These are phyloP conservation scores for Furnarius figulus DNA, from an alignment of 2,113 vertebrate species.

Conservation along the genomic window DNA sequence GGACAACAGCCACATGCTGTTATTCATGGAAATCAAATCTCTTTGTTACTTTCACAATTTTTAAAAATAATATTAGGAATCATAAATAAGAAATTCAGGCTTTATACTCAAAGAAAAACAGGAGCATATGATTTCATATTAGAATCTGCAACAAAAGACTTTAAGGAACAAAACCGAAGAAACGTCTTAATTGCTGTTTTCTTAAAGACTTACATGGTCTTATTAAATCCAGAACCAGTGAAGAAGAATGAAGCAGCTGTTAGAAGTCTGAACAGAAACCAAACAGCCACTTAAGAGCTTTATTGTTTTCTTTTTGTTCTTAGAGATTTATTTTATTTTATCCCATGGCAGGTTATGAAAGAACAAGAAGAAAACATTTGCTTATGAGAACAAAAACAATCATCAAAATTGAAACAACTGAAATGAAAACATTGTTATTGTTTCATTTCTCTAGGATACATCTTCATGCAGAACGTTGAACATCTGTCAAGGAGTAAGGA, in stretches of 20 bases:
- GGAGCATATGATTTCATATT: background rate
- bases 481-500: background rate
- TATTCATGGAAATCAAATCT: background rate
- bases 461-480: background rate
- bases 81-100: background rate
- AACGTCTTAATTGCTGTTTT: conserved; percentile 39
- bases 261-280: conserved; percentile 57
- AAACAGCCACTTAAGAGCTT: conserved; percentile 57
- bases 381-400: conserved; percentile 28
- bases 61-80: background rate
- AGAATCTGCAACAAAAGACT: background rate
- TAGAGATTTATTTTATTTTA: conserved; percentile 47
- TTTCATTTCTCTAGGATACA: conserved; percentile 6
- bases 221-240: conserved; percentile 66
- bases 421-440: background rate
- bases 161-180: background rate
- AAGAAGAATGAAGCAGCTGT: conserved; percentile 73
- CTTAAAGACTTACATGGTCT: conserved; percentile 42
- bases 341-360: conserved; percentile 9
- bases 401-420: conserved; percentile 14
- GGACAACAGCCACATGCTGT: background rate
- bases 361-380: conserved; percentile 45
- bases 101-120: background rate
- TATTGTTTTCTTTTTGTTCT: conserved; percentile 27
- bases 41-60: background rate